Evolutionary conservation across 2,888 invertebrate genomes (phyloP), one percentile per base, ranked within the genome.

Genomic region (Allygus modestus): DNA sequence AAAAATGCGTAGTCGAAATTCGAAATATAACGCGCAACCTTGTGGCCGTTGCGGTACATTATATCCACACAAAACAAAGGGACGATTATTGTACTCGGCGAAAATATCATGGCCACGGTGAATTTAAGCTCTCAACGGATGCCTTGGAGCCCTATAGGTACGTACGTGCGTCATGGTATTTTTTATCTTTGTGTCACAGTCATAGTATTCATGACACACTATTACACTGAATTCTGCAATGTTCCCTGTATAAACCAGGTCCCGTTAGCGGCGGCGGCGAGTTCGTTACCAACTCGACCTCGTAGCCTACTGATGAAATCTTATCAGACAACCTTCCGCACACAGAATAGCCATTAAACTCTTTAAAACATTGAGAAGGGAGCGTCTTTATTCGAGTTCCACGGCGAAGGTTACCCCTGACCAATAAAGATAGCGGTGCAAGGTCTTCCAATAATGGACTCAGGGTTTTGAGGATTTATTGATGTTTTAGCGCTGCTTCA

Each of bases 241-340:
- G 9, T 9, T 37, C 37, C 37, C 37, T 9, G 37, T 9, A 37
- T 9, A 37, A 37, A 37, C 37, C 37, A 37, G 23, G 23, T 7
- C 20, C 54, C 54, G 54, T 54, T 54, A 54, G 20, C 9, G 54
- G 1, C n/a, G n/a, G n/a, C 51, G 51, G 51, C 15, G 23, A 58
- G 26, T 23, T 31, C 65, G 65, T 65, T 65, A 12, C 23, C 20
- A 11, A 28, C 65, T 28, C 17, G 65, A 65, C 65, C 65, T 65
- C 65, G 28, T 65, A 23, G 28, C 65, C 65, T 31, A 31, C 65
- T 28, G 65, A 65, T 31, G 65, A 12, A 23, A 31, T 11, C 65
- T 65, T 65, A 65, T 65, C 65, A 31, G 58, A n/a, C 51, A 51
- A 12, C 15, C 31, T 65, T 65, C 65, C 65, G 65, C 65, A 65